phyloP scores from a whole-genome alignment of 1,140 invertebrate species.

The Brachionus manjavacas region DNA sequence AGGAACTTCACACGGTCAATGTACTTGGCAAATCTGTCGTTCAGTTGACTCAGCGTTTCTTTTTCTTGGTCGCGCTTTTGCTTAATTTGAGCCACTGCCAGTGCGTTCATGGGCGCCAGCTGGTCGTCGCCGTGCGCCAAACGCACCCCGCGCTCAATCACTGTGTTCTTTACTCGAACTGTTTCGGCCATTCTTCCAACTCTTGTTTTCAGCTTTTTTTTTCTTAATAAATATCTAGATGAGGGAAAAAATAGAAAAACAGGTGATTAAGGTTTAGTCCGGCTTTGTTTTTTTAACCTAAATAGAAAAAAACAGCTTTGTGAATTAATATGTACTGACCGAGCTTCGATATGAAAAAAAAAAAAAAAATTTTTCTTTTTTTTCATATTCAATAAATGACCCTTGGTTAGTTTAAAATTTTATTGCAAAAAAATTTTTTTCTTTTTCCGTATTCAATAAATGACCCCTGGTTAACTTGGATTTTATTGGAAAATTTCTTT shows the following conservation, averaged over 20 bases:
- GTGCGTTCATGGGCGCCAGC: neutral
- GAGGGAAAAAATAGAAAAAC: neutral
- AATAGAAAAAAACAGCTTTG: neutral
- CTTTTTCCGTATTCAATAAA: no score
- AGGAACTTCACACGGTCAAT: constrained; percentile 38
- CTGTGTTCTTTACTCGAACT: constrained; percentile 11
- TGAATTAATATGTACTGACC: neutral
- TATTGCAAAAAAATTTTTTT: neutral
- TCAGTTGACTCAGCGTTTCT: constrained; percentile 20
- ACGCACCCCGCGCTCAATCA: constrained; percentile 29
- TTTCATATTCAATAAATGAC: neutral
- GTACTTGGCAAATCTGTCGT: constrained; percentile 42
- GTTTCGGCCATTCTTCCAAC: constrained; percentile 3
- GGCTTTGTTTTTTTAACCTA: neutral
- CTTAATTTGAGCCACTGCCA: neutral
- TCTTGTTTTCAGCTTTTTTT: neutral
- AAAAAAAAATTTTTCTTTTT: neutral
- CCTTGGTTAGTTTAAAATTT: neutral
- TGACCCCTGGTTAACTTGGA: no score
- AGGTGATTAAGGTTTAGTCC: neutral
- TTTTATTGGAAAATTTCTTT: no score
- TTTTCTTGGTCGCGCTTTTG: constrained; percentile 41
- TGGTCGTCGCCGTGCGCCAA: constrained; percentile 12
- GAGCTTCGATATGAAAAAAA: neutral
- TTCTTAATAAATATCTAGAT: no score